A percentile compares a stretch with the other conserved stretches of the same genome.
Conservation (phyloP, 2,113 vertebrate genomes). For the Fregetta grallaria region DNA sequence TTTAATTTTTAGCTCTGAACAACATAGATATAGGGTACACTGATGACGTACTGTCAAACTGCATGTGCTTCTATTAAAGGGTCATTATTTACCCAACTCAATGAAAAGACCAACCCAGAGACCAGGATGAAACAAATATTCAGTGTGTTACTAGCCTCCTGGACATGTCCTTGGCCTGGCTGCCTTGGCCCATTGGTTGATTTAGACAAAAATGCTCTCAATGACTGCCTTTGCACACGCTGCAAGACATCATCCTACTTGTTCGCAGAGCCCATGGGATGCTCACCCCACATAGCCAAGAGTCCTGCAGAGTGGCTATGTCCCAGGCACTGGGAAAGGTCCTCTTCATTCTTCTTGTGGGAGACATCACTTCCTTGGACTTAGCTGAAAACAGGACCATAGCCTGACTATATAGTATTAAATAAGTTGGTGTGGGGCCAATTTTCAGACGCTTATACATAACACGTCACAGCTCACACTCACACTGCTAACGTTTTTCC, state of each 20-base stretch:
- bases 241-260: not conserved
- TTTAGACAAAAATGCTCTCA: not conserved
- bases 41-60: not conserved
- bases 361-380: not conserved
- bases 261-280: not conserved
- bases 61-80: not conserved
- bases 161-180: not conserved
- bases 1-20: constrained; percentile 51
- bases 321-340: not conserved
- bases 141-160: not conserved
- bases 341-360: not conserved
- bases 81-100: not conserved
- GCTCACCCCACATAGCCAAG: accelerated
- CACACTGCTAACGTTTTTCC: not conserved
- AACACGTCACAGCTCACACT: accelerated
- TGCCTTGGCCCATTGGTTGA: not conserved
- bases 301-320: not conserved
- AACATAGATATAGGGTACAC: not conserved
- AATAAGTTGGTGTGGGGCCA: accelerated
- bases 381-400: not conserved
- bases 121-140: not conserved
- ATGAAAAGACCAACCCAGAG: not conserved
- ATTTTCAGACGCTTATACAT: not conserved
- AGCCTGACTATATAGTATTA: not conserved
- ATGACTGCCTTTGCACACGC: not conserved